Conservation (phyloP, 1,140 invertebrate genomes). For the Lasioglossum baleicum region DNA sequence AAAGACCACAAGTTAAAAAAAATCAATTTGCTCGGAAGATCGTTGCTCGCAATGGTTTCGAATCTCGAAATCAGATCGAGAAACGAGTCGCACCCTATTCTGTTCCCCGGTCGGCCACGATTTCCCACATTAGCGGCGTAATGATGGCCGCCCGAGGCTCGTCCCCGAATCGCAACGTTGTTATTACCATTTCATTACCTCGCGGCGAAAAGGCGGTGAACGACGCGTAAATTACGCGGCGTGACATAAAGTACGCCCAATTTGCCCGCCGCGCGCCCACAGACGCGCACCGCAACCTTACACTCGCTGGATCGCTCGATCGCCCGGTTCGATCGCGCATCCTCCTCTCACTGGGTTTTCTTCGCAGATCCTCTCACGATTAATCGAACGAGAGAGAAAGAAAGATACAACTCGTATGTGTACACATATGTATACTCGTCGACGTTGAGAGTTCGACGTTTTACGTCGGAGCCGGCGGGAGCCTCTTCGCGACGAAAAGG, state of each 20-base stretch:
- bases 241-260: conserved; percentile 63
- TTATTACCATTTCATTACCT: conserved; percentile 65
- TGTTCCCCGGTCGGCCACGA: conserved; percentile 24
- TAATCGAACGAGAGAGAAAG: background rate
- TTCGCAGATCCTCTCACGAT: background rate
- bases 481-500: conserved; percentile 26
- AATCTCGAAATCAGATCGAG: background rate
- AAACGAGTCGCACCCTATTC: conserved; percentile 6
- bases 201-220: conserved; percentile 52
- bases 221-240: conserved; percentile 60
- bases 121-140: conserved; percentile 63
- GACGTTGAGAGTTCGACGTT: conserved; percentile 20
- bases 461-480: conserved; percentile 1
- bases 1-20: too few species aligned
- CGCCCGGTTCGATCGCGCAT: background rate
- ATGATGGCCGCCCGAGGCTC: conserved; percentile 46
- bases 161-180: conserved; percentile 61
- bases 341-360: conserved; percentile 16
- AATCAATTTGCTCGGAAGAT: too few species aligned
- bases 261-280: conserved; percentile 31
- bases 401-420: background rate
- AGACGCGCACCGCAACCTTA: background rate
- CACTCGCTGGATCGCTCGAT: background rate
- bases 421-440: background rate
- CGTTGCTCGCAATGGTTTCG: too few species aligned